A percentile compares a stretch with the other conserved stretches of the same genome.
Evolutionary conservation across 2,113 vertebrate genomes (phyloP).

Genomic region (Phyllostomus hastatus): DNA sequence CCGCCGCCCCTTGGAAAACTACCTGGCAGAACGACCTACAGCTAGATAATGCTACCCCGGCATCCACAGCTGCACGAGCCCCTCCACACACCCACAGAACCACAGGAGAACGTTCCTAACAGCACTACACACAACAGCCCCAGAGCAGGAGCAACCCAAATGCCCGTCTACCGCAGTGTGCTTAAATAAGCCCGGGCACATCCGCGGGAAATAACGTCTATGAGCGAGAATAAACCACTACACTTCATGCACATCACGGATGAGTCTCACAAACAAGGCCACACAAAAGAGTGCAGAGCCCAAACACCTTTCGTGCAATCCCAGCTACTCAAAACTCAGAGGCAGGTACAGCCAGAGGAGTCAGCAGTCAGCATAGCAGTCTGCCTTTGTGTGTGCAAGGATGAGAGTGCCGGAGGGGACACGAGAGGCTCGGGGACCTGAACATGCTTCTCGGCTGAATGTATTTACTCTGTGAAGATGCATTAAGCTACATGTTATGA

Average conservation of each 20-base stretch:
- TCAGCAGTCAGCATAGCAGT: not conserved
- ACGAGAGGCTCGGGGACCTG: not conserved
- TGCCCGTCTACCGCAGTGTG: rapidly evolving
- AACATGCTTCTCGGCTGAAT: not conserved
- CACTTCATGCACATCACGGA: not conserved
- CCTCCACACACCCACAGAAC: not conserved
- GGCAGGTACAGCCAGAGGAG: not conserved
- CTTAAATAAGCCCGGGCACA: rapidly evolving
- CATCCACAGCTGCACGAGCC: not conserved
- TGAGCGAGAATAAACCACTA: not conserved
- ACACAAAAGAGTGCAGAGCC: not conserved
- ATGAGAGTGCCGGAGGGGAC: not conserved
- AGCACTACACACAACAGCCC: not conserved
- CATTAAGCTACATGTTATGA: not conserved
- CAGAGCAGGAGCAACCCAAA: not conserved
- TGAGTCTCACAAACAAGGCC: not conserved
- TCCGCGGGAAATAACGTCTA: too few relatives aligned
- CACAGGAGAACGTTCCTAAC: not conserved
- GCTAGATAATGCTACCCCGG: not conserved
- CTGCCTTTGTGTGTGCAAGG: not conserved
- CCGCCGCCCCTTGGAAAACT: not conserved
- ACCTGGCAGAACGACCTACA: not conserved
- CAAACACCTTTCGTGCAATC: not conserved
- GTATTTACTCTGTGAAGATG: not conserved
- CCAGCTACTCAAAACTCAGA: not conserved